Conservation (phyloP, 1,140 invertebrate genomes). For the roundworm (Caenorhabditis elegans) region WBcel235 BX284602.5:13104501-13105000, state of each 20-base stretch:
- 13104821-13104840: no score
- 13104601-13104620: slow-evolving; percentile 23
- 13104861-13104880: no score
- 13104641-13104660: slow-evolving; percentile 47
- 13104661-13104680: slow-evolving; percentile 33
- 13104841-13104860: no score
- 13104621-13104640: slow-evolving; percentile 32
- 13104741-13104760: slow-evolving; percentile 44
- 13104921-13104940: no score
- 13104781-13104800: slow-evolving; percentile 46
- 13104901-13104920: no score
- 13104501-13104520: slow-evolving; percentile 44
- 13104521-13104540: slow-evolving; percentile 39
- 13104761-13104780: slow-evolving; percentile 30
- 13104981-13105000: no score
- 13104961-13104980: no score
- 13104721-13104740: slow-evolving; percentile 39
- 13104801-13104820: neutral
- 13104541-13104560: slow-evolving; percentile 45
- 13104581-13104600: slow-evolving; percentile 39
- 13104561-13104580: slow-evolving; percentile 43
- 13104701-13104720: slow-evolving; percentile 34
- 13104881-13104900: no score
- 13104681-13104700: slow-evolving; percentile 44
- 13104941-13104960: no score